Conservation (phyloP, 2,113 vertebrate species). For the Chaenogobius annularis region DNA sequence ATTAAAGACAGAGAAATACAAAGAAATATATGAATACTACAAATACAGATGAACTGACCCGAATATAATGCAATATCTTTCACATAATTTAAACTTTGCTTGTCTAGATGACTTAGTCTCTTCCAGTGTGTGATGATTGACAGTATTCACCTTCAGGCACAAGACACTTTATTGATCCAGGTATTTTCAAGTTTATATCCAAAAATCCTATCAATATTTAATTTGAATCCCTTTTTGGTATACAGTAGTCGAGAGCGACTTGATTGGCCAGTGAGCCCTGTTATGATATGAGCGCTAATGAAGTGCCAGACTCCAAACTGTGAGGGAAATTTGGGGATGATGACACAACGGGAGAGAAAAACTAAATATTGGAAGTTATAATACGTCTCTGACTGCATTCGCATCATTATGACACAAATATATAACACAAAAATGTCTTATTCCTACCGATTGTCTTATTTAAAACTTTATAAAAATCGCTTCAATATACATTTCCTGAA, state of each 20-base stretch:
- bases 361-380: neutral
- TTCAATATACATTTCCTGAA: no score
- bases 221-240: neutral
- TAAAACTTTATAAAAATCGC: no score
- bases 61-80: no score
- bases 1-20: no score
- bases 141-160: neutral
- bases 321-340: neutral
- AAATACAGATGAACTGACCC: no score
- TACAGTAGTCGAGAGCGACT: neutral
- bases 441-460: neutral
- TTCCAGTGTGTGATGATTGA: neutral
- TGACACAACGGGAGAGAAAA: neutral
- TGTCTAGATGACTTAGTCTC: neutral
- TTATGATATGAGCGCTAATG: neutral
- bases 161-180: neutral
- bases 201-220: neutral
- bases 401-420: neutral
- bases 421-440: neutral
- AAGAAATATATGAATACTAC: no score
- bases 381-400: neutral
- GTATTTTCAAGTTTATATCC: neutral
- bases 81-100: no score
- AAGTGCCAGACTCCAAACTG: neutral
- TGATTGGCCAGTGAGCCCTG: neutral